Evolutionary conservation across 2,797 vertebrate genomes (phyloP).

Genomic region (Parauchenoglanis punctatus): DNA sequence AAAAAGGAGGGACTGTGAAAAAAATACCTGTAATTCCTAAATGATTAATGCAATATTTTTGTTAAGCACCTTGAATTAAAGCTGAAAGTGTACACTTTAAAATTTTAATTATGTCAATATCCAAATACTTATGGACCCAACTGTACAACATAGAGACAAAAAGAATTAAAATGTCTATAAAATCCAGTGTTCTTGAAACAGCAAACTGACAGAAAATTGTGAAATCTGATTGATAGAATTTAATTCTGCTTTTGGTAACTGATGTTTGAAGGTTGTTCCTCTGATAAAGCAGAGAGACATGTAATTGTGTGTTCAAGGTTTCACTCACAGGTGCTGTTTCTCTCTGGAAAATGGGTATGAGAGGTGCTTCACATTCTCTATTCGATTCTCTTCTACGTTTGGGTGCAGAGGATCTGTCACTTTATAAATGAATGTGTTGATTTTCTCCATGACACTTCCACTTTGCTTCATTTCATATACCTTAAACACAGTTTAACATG

Average conservation of each 20-base stretch:
- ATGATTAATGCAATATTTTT: not conserved
- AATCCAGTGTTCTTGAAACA: not conserved
- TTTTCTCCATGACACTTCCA: slow-evolving; percentile 85
- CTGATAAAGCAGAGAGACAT: not conserved
- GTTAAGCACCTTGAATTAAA: not conserved
- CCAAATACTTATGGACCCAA: no score
- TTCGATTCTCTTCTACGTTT: slow-evolving; percentile 84
- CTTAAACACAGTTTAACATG: slow-evolving; percentile 64
- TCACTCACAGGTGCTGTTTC: slow-evolving; percentile 94
- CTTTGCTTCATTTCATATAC: slow-evolving; percentile 89
- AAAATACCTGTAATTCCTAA: not conserved
- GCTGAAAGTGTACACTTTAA: not conserved
- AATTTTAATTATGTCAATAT: no score
- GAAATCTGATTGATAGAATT: not conserved
- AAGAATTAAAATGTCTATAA: not conserved
- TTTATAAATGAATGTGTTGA: slow-evolving; percentile 85
- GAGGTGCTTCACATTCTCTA: slow-evolving; percentile 85
- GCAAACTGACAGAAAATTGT: not conserved
- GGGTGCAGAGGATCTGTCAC: slow-evolving; percentile 90
- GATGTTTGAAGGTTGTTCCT: no score
- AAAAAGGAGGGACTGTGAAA: not conserved
- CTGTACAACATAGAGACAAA: not conserved
- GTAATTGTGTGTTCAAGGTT: not conserved
- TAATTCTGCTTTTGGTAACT: not conserved
- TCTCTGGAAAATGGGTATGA: slow-evolving; percentile 95